Evolutionary conservation across 2,888 invertebrate genomes (phyloP).

Genomic region (Scrobipalpa atriplicella): DNA sequence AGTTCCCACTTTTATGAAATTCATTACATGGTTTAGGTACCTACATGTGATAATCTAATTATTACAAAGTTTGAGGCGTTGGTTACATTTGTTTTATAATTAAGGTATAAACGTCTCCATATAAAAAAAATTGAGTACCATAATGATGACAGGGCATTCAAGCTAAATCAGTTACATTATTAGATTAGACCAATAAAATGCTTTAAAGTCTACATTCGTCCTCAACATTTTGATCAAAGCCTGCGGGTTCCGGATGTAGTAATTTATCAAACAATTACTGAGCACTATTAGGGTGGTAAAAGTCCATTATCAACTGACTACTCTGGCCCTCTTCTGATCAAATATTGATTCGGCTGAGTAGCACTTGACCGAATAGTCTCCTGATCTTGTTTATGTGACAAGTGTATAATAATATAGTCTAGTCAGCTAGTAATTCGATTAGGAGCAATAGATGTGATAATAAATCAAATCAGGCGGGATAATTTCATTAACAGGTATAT

Average conservation of each 20-base stretch:
- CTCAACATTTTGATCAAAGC: background rate
- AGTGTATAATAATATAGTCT: background rate
- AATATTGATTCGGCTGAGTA: conserved; percentile 22
- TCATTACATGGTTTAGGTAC: too few species aligned
- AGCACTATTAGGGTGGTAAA: background rate
- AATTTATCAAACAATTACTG: background rate
- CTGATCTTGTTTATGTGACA: background rate
- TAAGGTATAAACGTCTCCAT: too few species aligned
- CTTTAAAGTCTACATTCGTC: too few species aligned
- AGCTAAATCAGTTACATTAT: too few species aligned
- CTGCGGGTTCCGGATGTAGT: conserved; percentile 1
- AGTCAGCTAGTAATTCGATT: background rate
- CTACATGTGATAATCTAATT: too few species aligned
- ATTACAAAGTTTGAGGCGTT: too few species aligned
- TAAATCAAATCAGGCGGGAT: background rate
- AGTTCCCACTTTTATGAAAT: too few species aligned
- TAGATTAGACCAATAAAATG: too few species aligned
- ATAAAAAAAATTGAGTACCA: too few species aligned
- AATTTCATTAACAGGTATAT: background rate
- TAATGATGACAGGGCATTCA: too few species aligned
- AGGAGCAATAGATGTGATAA: background rate
- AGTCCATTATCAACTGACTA: conserved; percentile 9
- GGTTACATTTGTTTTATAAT: too few species aligned
- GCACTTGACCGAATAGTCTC: conserved; percentile 7
- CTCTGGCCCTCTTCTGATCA: background rate